These are phyloP conservation scores for Sebastes steindachneri DNA, from an alignment of 2,797 vertebrate genomes.

Conservation along the genomic window DNA sequence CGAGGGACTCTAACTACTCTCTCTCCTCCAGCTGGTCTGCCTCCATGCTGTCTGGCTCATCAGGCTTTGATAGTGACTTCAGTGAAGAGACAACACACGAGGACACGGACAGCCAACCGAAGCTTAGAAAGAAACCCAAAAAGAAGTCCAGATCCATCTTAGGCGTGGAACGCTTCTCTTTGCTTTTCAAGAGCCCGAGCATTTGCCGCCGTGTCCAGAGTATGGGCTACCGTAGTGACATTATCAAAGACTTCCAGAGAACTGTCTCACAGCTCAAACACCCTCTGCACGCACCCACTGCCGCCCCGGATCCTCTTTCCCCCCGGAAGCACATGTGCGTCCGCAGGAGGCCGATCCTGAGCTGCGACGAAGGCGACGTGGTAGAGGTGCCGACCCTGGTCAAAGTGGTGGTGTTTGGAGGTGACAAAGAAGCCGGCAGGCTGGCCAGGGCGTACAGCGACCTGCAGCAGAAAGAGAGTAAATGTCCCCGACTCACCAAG, in stretches of 20 bases:
- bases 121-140: conserved; percentile 72
- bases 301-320: conserved; percentile 7
- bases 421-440: conserved; percentile 91
- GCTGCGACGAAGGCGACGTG: conserved; percentile 80
- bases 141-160: conserved; percentile 80
- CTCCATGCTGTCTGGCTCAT: conserved; percentile 87
- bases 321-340: conserved; percentile 73
- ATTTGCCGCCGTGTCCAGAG: conserved; percentile 86
- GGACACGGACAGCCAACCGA: conserved; percentile 72
- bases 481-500: conserved; percentile 86
- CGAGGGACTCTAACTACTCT: conserved; percentile 80
- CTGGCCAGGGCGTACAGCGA: conserved; percentile 92
- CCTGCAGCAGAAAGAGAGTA: conserved; percentile 89
- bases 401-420: conserved; percentile 93
- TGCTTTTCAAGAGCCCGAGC: conserved; percentile 80
- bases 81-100: conserved; percentile 85
- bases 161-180: conserved; percentile 84
- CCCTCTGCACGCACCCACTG: conserved; percentile 1
- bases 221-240: conserved; percentile 74
- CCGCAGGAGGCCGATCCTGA: conserved; percentile 90
- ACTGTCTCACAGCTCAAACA: conserved; percentile 74
- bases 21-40: conserved; percentile 81
- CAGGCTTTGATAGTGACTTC: conserved; percentile 91
- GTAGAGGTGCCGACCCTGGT: conserved; percentile 77
- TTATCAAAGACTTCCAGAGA: conserved; percentile 42